phyloP scores from a whole-genome alignment of 1,140 invertebrate genomes.

The Littorina saxatilis region DNA sequence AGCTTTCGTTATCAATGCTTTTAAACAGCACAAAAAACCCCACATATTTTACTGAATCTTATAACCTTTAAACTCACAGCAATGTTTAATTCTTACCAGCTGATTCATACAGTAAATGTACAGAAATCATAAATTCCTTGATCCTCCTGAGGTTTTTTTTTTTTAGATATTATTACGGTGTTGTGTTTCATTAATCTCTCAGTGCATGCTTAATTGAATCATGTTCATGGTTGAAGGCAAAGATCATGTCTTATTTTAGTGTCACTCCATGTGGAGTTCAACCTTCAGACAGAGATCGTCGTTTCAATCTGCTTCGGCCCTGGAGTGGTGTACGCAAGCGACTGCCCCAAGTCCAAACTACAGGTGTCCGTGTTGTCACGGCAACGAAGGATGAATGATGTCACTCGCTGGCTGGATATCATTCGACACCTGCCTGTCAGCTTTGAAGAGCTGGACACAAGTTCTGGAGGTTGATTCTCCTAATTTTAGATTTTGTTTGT shows the following conservation, averaged over 20 bases:
- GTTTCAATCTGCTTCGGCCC: not conserved
- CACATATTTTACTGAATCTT: too few species aligned
- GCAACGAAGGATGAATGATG: not conserved
- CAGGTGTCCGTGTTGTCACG: slow-evolving; percentile 27
- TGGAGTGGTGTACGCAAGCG: not conserved
- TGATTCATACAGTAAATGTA: too few species aligned
- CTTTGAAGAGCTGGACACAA: slow-evolving; percentile 10
- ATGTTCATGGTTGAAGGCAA: too few species aligned
- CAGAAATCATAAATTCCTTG: too few species aligned
- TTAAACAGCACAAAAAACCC: too few species aligned
- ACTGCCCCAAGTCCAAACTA: not conserved
- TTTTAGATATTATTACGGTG: too few species aligned
- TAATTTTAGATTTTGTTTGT: not conserved
- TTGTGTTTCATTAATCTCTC: too few species aligned
- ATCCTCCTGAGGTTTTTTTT: too few species aligned
- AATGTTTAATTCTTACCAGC: too few species aligned
- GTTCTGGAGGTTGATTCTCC: slow-evolving; percentile 3
- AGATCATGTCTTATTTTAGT: not conserved
- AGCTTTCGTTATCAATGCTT: too few species aligned
- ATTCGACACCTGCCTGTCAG: not conserved
- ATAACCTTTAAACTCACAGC: too few species aligned
- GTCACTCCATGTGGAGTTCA: not conserved
- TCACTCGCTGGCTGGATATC: not conserved
- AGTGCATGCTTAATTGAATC: too few species aligned
- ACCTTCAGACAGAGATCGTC: not conserved